Conservation (phyloP, 2,113 vertebrate genomes). For the Microtus pennsylvanicus region DNA sequence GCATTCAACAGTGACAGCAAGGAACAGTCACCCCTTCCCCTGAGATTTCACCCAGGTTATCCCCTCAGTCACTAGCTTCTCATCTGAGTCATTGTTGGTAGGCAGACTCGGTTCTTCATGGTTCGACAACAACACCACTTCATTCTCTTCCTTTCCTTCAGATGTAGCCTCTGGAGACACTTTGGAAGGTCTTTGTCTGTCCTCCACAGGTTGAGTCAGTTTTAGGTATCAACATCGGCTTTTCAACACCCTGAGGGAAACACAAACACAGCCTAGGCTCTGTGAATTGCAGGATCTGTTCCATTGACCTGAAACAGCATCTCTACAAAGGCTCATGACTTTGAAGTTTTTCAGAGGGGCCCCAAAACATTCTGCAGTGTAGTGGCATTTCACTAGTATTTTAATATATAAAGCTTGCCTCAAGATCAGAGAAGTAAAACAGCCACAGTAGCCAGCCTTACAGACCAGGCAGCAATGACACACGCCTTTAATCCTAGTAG, state of each 20-base stretch:
- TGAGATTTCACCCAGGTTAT: not conserved
- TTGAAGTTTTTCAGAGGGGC: not conserved
- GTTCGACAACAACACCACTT: not conserved
- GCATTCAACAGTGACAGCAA: not conserved
- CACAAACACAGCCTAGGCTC: not conserved
- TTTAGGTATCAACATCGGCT: not conserved
- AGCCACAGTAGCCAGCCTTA: too few species aligned
- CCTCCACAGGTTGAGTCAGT: not conserved
- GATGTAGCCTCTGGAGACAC: not conserved
- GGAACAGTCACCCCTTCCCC: not conserved
- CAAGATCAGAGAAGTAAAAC: too few species aligned
- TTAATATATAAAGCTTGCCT: too few species aligned
- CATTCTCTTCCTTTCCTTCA: not conserved
- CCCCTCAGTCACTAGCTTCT: not conserved
- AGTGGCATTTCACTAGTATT: too few species aligned
- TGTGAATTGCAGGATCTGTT: rapidly evolving
- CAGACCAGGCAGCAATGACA: too few species aligned
- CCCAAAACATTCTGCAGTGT: not conserved
- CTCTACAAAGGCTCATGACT: not conserved
- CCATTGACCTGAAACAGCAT: not conserved
- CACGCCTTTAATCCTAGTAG: not conserved
- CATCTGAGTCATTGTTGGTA: not conserved
- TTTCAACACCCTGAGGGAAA: not conserved
- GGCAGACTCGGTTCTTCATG: not conserved
- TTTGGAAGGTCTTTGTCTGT: not conserved